A percentile compares a stretch with the other conserved stretches of the same genome.
Conservation (phyloP, 2,113 vertebrate genomes). For the Sinocyclocheilus maitianheensis region DNA sequence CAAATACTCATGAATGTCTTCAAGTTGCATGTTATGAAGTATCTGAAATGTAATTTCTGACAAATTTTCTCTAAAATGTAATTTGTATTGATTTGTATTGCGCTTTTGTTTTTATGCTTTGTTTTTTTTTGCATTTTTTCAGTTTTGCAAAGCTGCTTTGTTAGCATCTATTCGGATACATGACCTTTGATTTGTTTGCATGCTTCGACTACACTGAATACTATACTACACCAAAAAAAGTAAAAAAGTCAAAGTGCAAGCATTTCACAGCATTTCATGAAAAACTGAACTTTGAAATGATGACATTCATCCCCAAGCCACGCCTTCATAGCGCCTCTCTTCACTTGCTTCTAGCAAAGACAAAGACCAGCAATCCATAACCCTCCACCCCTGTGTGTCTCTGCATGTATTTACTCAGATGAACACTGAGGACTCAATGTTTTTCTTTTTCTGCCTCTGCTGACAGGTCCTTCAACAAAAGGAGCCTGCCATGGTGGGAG, state of each 20-base stretch:
- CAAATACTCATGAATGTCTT: background rate
- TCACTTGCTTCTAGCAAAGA: slow-evolving; percentile 8
- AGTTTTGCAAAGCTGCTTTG: background rate
- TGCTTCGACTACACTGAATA: slow-evolving; percentile 13
- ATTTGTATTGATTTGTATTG: no score
- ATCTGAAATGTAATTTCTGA: no score
- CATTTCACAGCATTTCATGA: background rate
- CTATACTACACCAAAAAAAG: background rate
- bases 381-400: background rate
- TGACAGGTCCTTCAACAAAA: slow-evolving; percentile 53
- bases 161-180: no score
- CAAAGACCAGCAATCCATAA: slow-evolving; percentile 16
- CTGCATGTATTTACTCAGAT: slow-evolving; percentile 43
- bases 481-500: slow-evolving; percentile 57
- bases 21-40: background rate
- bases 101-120: background rate
- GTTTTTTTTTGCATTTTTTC: background rate
- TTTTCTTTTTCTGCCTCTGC: slow-evolving; percentile 54
- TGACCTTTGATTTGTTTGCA: slow-evolving; percentile 16
- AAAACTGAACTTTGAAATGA: slow-evolving; percentile 21
- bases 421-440: slow-evolving; percentile 49
- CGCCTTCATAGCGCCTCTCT: background rate
- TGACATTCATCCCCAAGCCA: background rate
- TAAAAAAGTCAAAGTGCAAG: slow-evolving; percentile 21
- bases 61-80: background rate